Percentiles rank a stretch among this genome's conserved stretches.
Conservation (phyloP, 1,140 invertebrate genomes). For the Plectrocnemia conspersa region DNA sequence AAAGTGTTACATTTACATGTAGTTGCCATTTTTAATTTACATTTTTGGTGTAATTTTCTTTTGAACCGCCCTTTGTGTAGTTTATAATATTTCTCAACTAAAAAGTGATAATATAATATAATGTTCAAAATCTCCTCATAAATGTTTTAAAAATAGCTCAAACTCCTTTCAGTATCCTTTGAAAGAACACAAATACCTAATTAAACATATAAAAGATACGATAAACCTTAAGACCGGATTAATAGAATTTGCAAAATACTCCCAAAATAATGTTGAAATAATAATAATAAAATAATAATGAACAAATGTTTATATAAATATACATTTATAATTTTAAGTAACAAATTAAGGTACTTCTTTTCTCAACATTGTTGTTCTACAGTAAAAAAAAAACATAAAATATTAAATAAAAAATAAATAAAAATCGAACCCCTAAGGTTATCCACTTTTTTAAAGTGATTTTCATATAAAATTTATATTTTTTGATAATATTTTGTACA, state of each 20-base stretch:
- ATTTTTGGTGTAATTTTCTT: constrained; percentile 30
- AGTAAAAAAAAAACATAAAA: constrained; percentile 17
- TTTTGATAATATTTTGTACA: too few relatives aligned
- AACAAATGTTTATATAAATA: constrained; percentile 27
- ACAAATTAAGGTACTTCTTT: constrained; percentile 29
- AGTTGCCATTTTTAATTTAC: constrained; percentile 35
- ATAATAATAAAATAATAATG: constrained; percentile 29
- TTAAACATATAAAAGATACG: constrained; percentile 5
- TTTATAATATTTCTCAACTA: constrained; percentile 13
- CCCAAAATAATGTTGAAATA: constrained; percentile 36
- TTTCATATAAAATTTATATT: too few relatives aligned
- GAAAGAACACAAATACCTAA: constrained; percentile 3
- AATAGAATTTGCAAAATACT: constrained; percentile 33
- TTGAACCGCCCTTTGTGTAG: constrained; percentile 26
- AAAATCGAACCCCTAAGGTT: too few relatives aligned
- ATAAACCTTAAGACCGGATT: constrained; percentile 29
- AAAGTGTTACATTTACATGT: constrained; percentile 19
- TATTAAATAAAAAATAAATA: too few relatives aligned
- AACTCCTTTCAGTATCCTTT: constrained; percentile 4
- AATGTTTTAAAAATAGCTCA: constrained; percentile 17
- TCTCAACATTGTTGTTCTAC: constrained; percentile 21
- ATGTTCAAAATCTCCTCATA: constrained; percentile 30
- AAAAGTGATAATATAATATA: constrained; percentile 10
- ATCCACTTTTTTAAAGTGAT: too few relatives aligned
- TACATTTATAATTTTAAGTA: constrained; percentile 31